phyloP scores from a whole-genome alignment of 1,140 invertebrate species.

The Drosophila tropicalis region DNA sequence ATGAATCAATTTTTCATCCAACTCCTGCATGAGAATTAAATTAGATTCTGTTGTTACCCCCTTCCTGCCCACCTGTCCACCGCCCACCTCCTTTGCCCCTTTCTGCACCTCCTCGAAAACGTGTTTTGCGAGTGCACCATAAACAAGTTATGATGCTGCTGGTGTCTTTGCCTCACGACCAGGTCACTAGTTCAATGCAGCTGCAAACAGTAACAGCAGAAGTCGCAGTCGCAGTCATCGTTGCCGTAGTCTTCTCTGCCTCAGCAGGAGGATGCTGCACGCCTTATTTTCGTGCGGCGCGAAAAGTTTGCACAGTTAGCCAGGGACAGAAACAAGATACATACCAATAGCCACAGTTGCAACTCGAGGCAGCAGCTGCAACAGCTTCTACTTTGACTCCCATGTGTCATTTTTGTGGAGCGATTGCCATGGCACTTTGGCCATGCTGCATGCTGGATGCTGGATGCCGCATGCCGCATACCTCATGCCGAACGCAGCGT shows the following conservation, averaged over 20 bases:
- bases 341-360: neutral
- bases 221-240: neutral
- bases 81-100: neutral
- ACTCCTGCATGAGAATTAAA: constrained; percentile 69
- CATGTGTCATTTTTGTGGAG: constrained; percentile 78
- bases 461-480: constrained; percentile 42
- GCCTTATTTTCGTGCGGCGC: constrained; percentile 79
- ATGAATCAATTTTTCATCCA: constrained; percentile 81
- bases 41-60: constrained; percentile 48
- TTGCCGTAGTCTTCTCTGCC: neutral
- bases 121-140: constrained; percentile 44
- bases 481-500: constrained; percentile 62
- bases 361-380: constrained; percentile 3
- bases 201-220: constrained; percentile 30
- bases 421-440: constrained; percentile 62
- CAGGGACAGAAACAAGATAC: constrained; percentile 17
- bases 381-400: constrained; percentile 15
- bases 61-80: neutral
- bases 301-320: constrained; percentile 73
- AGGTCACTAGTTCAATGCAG: constrained; percentile 78
- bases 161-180: constrained; percentile 70
- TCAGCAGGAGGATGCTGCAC: constrained; percentile 62
- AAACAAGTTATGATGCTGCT: constrained; percentile 71
- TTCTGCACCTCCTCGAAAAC: constrained; percentile 35
- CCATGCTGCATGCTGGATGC: constrained; percentile 29